phyloP scores from a whole-genome alignment of 2,888 invertebrate genomes.

The Chrysolina americana region DNA sequence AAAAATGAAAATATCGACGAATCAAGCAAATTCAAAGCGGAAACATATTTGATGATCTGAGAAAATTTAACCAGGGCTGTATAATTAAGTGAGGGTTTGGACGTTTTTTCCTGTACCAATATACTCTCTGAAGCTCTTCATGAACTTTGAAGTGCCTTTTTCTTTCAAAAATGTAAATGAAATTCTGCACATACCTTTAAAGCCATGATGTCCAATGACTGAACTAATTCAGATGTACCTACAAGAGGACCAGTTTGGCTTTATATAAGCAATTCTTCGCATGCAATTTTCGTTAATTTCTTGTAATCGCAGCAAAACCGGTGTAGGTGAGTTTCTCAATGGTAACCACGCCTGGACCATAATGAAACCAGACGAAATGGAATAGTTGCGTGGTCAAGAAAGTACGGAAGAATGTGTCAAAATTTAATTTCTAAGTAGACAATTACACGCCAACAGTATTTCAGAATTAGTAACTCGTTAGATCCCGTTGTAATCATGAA shows the following conservation, averaged over 20 bases:
- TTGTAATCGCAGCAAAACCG: constrained; percentile 2
- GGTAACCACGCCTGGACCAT: not conserved
- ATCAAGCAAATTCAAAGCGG: too few species aligned
- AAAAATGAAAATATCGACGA: too few species aligned
- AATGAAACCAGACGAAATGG: not conserved
- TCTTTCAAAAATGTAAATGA: not conserved
- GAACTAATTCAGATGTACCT: not conserved
- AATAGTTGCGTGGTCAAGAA: constrained; percentile 12
- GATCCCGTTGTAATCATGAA: too few species aligned
- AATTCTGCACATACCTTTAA: constrained; percentile 3
- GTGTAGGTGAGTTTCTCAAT: constrained; percentile 17
- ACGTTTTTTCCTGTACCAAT: too few species aligned
- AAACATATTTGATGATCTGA: too few species aligned
- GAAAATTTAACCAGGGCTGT: too few species aligned
- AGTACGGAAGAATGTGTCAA: not conserved
- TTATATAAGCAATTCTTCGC: constrained; percentile 7
- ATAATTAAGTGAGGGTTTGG: too few species aligned
- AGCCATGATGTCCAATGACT: not conserved
- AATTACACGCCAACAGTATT: too few species aligned
- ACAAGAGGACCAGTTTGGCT: not conserved
- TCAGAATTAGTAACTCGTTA: too few species aligned
- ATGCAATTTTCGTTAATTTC: constrained; percentile 4
- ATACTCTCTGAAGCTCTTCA: not conserved
- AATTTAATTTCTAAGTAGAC: not conserved
- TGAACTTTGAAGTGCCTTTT: not conserved